Evolutionary conservation across 2,888 invertebrate genomes (phyloP), one percentile per base, ranked within the genome.

Genomic region (Dilophus febrilis): DNA sequence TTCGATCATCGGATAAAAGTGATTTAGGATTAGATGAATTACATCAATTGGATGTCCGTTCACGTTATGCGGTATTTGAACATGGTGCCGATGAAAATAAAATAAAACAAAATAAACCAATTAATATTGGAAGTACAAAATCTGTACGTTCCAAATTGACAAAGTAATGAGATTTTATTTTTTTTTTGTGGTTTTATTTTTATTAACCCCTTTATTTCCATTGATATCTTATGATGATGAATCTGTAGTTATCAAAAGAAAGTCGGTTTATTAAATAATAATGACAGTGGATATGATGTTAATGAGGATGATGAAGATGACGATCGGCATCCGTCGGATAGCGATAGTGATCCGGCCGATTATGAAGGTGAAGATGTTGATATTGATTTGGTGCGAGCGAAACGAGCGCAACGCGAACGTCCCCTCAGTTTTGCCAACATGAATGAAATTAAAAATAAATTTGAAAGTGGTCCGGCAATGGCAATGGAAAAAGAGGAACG

Each of bases 1-100:
- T 86, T 50, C 76, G 91, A 86, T 86, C 86, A 30, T 85, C 85
- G 41, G 83, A 85, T 61, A 86, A 86, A 53, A 82, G 86, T 3
- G 81, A 84, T 59, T 68, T 86, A 36, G 88, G 87, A 1, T 66
- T 88, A 11, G 83, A 84, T 48, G 86, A 87, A 56, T 63, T 88
- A 38, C 76, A 82, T 26, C 72, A 77, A 46, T 64, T 87, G 47
- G 85, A 88, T 59, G 83, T 88, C 11, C 83, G 83, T 60, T 78
- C 84, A 26, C 72, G 83, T 44, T 88, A 85, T 66, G 77, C 85
- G 59, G 77, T 85, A 48, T 88, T 88, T 61, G 86, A 88, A 43
- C 53, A 58, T 43, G 36, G 22, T 19, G 4, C 26, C 22, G 26
- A 43, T 18, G 43, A 44, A 8, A n/a, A n/a, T n/a, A n/a, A n/a